phyloP scores from a whole-genome alignment of 1,140 invertebrate genomes.

The Heliconius hewitsoni region DNA sequence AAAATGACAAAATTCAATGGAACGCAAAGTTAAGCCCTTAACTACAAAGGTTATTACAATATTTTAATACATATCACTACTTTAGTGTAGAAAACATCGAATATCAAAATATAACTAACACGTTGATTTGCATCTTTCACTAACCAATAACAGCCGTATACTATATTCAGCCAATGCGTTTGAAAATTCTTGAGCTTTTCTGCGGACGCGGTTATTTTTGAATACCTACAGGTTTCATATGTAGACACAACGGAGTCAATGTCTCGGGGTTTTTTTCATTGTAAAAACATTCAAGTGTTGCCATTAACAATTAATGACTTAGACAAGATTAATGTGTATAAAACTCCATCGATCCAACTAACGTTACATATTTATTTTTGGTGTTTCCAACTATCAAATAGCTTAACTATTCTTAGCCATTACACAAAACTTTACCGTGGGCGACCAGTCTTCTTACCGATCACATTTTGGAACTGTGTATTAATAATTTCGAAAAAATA shows the following conservation, averaged over 20 bases:
- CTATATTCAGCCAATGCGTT: conserved; percentile 79
- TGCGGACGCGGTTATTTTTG: conserved; percentile 46
- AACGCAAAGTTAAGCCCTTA: conserved; percentile 58
- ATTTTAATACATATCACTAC: conserved; percentile 73
- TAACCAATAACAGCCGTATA: conserved; percentile 81
- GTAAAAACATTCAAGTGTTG: not conserved
- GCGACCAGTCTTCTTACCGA: conserved; percentile 46
- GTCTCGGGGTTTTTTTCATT: not conserved
- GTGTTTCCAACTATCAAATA: conserved; percentile 43
- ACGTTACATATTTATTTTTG: conserved; percentile 13
- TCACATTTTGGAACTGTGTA: conserved; percentile 45
- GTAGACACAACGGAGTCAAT: not conserved
- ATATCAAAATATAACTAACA: conserved; percentile 81
- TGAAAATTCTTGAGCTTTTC: conserved; percentile 68
- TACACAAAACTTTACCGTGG: conserved; percentile 31
- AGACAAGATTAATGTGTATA: conserved; percentile 4
- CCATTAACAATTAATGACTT: not conserved
- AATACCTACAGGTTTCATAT: conserved; percentile 15
- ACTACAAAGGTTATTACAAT: conserved; percentile 72
- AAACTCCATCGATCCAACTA: conserved; percentile 19
- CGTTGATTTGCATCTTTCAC: conserved; percentile 77
- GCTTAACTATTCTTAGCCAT: conserved; percentile 38
- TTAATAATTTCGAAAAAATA: conserved; percentile 31
- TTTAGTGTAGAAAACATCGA: conserved; percentile 79
- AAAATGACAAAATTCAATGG: conserved; percentile 67